A percentile compares a stretch with the other conserved stretches of the same genome.
These are phyloP conservation scores for Atrina japonica DNA, from an alignment of 2,888 invertebrate genomes.

Conservation along the genomic window DNA sequence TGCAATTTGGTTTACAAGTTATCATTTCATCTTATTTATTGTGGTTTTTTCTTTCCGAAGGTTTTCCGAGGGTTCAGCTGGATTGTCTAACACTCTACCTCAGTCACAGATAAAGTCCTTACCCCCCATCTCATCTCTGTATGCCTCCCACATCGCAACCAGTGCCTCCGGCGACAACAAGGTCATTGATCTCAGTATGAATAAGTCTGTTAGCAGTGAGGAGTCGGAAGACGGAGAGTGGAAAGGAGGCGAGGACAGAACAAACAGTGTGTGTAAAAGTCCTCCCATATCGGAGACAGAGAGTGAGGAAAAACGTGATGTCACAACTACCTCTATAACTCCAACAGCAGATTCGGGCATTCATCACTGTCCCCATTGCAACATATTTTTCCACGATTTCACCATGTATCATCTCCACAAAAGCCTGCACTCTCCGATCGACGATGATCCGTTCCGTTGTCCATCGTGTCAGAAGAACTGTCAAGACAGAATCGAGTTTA, in stretches of 20 bases:
- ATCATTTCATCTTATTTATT: too few species aligned
- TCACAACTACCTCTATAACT: slow-evolving; percentile 71
- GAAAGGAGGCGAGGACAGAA: slow-evolving; percentile 49
- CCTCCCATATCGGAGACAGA: slow-evolving; percentile 66
- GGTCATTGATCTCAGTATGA: slow-evolving; percentile 73
- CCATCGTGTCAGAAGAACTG: slow-evolving; percentile 74
- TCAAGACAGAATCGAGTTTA: slow-evolving; percentile 76
- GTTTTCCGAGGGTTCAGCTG: slow-evolving; percentile 13
- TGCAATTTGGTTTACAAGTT: too few species aligned
- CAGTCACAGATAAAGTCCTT: slow-evolving; percentile 43
- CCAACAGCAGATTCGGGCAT: slow-evolving; percentile 72
- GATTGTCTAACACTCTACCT: slow-evolving; percentile 45
- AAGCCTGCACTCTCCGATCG: slow-evolving; percentile 73
- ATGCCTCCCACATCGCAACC: slow-evolving; percentile 48
- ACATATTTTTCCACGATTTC: slow-evolving; percentile 75
- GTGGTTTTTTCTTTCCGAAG: too few species aligned
- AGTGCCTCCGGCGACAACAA: slow-evolving; percentile 50
- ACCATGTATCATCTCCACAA: slow-evolving; percentile 76
- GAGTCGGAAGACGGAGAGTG: slow-evolving; percentile 63
- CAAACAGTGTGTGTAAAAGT: slow-evolving; percentile 55
- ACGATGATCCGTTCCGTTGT: slow-evolving; percentile 71
- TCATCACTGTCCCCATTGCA: slow-evolving; percentile 74
- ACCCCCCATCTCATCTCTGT: slow-evolving; percentile 44
- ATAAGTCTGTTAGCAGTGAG: slow-evolving; percentile 67
- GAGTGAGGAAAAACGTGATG: slow-evolving; percentile 70